Evolutionary conservation across 2,888 invertebrate genomes (phyloP).

Genomic region (Patella ulyssiponensis): DNA sequence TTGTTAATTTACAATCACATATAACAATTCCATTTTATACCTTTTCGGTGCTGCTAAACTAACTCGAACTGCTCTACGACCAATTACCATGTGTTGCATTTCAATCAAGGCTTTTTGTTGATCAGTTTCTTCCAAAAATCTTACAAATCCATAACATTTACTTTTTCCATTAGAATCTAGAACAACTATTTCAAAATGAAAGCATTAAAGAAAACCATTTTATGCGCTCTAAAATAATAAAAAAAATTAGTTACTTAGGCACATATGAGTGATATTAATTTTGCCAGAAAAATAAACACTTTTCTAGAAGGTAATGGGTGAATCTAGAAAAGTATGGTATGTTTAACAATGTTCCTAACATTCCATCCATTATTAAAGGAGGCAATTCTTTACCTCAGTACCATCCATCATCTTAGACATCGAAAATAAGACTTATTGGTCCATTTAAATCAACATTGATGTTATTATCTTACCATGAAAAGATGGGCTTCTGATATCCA

Average conservation of each 20-base stretch:
- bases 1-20: no score
- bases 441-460: no score
- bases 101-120: slow-evolving; percentile 92
- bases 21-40: slow-evolving; percentile 34
- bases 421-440: no score
- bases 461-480: no score
- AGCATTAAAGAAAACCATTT: neutral
- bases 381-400: no score
- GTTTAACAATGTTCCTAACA: no score
- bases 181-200: slow-evolving; percentile 79
- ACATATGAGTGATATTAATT: neutral
- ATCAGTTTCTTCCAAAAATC: slow-evolving; percentile 87
- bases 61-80: slow-evolving; percentile 89
- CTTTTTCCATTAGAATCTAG: slow-evolving; percentile 90
- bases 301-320: no score
- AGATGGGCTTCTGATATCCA: no score
- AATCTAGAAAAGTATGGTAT: no score
- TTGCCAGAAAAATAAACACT: neutral
- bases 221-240: no score
- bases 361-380: no score
- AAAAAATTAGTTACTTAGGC: neutral
- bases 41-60: slow-evolving; percentile 88
- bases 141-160: slow-evolving; percentile 95
- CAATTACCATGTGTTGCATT: slow-evolving; percentile 95
- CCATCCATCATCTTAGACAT: no score